Evolutionary conservation across 2,888 invertebrate species (phyloP).

Genomic region (Cosmia pyralina): DNA sequence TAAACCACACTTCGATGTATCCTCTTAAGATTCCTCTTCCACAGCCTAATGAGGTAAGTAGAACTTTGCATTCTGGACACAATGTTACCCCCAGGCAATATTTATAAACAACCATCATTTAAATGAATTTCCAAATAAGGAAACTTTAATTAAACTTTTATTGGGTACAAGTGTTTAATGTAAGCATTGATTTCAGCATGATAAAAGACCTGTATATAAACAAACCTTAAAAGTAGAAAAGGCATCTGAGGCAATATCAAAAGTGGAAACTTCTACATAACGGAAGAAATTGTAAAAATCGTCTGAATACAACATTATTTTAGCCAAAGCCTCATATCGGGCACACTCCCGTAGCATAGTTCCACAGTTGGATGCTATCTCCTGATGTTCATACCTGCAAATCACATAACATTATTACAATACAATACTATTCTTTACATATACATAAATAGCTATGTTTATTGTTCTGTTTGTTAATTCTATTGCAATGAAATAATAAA

Average conservation of each 20-base stretch:
- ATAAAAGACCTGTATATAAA: constrained; percentile 24
- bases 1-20: too few relatives aligned
- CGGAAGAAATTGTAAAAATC: constrained; percentile 99
- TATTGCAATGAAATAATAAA: constrained; percentile 15
- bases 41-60: constrained; percentile 3
- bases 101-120: constrained; percentile 11
- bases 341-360: constrained; percentile 99
- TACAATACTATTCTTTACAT: constrained; percentile 4
- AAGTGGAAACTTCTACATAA: constrained; percentile 99
- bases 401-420: constrained; percentile 61
- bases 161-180: not conserved
- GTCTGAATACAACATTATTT: constrained; percentile 99
- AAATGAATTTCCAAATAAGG: not conserved
- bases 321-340: constrained; percentile 99
- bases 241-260: constrained; percentile 99
- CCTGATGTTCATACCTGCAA: constrained; percentile 98
- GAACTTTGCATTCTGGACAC: constrained; percentile 10
- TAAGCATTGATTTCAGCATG: constrained; percentile 7
- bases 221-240: constrained; percentile 99
- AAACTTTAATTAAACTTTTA: too few relatives aligned
- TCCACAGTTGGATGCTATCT: constrained; percentile 99
- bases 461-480: constrained; percentile 25
- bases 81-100: not conserved
- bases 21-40: not conserved
- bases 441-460: constrained; percentile 24